A percentile compares a stretch with the other conserved stretches of the same genome.
phyloP scores from a whole-genome alignment of 2,888 invertebrate genomes.

The Adineta ricciae region DNA sequence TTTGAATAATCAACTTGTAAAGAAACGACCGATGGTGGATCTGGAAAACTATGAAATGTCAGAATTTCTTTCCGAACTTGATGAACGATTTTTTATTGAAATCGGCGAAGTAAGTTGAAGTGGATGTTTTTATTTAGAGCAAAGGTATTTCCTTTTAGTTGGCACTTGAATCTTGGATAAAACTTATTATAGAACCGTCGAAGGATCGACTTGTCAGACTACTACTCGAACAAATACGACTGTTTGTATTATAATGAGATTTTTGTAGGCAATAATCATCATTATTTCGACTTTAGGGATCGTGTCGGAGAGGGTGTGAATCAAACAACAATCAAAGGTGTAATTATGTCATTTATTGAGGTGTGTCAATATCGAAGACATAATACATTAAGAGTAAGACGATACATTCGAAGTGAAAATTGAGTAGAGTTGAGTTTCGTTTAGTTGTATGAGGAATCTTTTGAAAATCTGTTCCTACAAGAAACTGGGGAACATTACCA shows the following conservation, averaged over 20 bases:
- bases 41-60: too few species aligned
- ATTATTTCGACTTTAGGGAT: too few species aligned
- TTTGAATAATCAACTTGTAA: too few species aligned
- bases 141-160: too few species aligned
- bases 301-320: slow-evolving; percentile 29
- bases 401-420: too few species aligned
- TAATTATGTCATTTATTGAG: slow-evolving; percentile 77
- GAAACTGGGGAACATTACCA: slow-evolving; percentile 72
- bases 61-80: slow-evolving; percentile 57
- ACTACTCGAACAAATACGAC: slow-evolving; percentile 65
- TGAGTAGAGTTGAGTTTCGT: too few species aligned
- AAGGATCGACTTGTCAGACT: slow-evolving; percentile 65
- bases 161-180: slow-evolving; percentile 60
- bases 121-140: too few species aligned
- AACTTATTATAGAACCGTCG: slow-evolving; percentile 69
- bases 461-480: slow-evolving; percentile 71
- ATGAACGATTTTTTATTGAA: slow-evolving; percentile 58
- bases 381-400: too few species aligned
- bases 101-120: too few species aligned
- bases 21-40: too few species aligned
- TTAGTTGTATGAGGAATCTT: slow-evolving; percentile 49
- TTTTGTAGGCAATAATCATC: not conserved
- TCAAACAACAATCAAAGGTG: slow-evolving; percentile 62
- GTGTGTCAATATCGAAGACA: slow-evolving; percentile 57
- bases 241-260: slow-evolving; percentile 32